Evolutionary conservation across 2,888 invertebrate species (phyloP), one percentile per base, ranked within the genome.

Genomic region (Melanchra persicariae): DNA sequence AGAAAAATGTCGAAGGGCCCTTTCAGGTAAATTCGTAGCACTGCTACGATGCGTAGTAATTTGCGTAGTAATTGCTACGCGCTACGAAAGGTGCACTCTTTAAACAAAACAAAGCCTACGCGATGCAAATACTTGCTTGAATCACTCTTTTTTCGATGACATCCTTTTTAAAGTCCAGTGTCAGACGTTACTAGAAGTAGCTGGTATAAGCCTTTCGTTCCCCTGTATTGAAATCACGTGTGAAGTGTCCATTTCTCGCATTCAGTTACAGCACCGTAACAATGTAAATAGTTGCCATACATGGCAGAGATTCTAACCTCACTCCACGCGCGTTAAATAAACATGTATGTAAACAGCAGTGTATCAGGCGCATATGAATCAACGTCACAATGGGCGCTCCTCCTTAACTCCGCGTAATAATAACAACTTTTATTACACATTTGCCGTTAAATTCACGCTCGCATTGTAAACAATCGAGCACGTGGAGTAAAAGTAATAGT

Each of bases 401-500:
- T 85, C 81, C 82, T 82, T 84, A 86, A 83, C 79, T 61, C 86
- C 86, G 80, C 88, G 87, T 89, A 87, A 89, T 90, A 90, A 90
- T 89, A 89, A 89, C 88, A 83, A 85, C 83, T 89, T 92, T 93
- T 91, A 94, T 94, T 92, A 92, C 93, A 91, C 91, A 89, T 89
- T 90, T 85, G 88, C 91, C 87, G 89, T 90, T 90, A 91, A 92
- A 91, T 90, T 89, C 89, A 89, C 91, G 90, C 87, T 85, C 87
- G 83, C 87, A 85, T 88, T 87, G 91, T 92, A 93, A 93, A 94
- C 94, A 93, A 91, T 92, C 91, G 87, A 91, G 88, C 95, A 95
- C 95, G 95, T 95, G 95, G 89, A 85, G 89, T 91, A 91, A 92
- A 93, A 92, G 93, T 94, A 92, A 92, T 93, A 92, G 94, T 93